Percentiles rank a stretch among this genome's conserved stretches.
These are phyloP conservation scores for Pseudomyrmex sp. DNA, from an alignment of 1,140 invertebrate species.

Conservation along the genomic window DNA sequence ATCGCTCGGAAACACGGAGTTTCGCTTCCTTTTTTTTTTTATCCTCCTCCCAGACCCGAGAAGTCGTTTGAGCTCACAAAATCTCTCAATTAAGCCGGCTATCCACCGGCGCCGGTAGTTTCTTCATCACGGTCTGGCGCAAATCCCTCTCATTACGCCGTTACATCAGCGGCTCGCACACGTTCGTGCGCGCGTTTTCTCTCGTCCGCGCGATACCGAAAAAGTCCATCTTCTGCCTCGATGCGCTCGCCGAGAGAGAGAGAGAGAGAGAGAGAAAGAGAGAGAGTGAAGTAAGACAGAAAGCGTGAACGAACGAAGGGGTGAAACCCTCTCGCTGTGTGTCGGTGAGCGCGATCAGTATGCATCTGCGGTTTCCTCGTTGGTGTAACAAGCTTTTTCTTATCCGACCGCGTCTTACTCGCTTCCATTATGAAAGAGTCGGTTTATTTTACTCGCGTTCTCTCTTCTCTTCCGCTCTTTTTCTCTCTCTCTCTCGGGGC, in stretches of 20 bases:
- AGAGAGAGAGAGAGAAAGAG: not conserved
- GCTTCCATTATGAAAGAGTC: slow-evolving; percentile 16
- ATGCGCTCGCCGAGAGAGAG: not conserved
- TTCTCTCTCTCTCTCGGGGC: not conserved
- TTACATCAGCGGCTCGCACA: slow-evolving; percentile 16
- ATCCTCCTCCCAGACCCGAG: not conserved
- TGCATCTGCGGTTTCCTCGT: slow-evolving; percentile 58
- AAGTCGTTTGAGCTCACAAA: slow-evolving; percentile 28
- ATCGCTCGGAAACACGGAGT: not conserved
- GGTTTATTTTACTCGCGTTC: slow-evolving; percentile 23
- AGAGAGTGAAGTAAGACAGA: not conserved
- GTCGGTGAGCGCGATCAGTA: slow-evolving; percentile 52
- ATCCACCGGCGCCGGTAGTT: slow-evolving; percentile 10
- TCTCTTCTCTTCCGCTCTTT: slow-evolving; percentile 4
- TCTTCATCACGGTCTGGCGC: slow-evolving; percentile 37
- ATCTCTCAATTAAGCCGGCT: slow-evolving; percentile 35
- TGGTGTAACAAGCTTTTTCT: slow-evolving; percentile 63
- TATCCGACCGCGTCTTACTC: slow-evolving; percentile 30
- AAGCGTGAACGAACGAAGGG: not conserved
- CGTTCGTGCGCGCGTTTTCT: not conserved
- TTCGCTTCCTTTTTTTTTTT: not conserved
- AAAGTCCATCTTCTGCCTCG: slow-evolving; percentile 39
- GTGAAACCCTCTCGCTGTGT: not conserved
- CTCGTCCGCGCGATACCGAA: slow-evolving; percentile 12
- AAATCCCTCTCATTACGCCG: slow-evolving; percentile 46